Conservation (phyloP, 2,113 vertebrate species). For the Sinosuthora webbiana region DNA sequence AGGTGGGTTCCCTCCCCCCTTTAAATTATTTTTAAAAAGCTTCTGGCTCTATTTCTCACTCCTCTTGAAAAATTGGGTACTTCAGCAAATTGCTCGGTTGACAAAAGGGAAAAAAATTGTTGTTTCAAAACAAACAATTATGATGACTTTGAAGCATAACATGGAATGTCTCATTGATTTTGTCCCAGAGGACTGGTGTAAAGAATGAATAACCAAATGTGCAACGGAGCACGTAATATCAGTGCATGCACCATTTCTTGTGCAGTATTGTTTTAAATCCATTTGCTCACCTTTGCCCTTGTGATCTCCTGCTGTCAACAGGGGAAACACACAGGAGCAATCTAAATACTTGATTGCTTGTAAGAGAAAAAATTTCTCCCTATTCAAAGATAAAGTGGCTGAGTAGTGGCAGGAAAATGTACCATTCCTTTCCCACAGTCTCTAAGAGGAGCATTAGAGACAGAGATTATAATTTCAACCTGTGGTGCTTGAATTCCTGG, state of each 20-base stretch:
- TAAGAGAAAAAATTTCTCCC: neutral
- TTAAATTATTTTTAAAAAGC: constrained; percentile 24
- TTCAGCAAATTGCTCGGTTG: constrained; percentile 41
- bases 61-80: constrained; percentile 23
- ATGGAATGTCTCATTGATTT: constrained; percentile 65
- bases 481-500: neutral
- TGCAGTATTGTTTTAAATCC: constrained; percentile 46
- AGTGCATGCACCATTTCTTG: constrained; percentile 51
- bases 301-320: neutral
- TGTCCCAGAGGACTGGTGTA: constrained; percentile 52
- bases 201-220: constrained; percentile 57
- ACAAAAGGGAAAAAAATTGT: constrained; percentile 23
- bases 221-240: constrained; percentile 19
- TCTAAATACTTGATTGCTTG: neutral
- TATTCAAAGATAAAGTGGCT: neutral
- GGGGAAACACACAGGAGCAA: neutral
- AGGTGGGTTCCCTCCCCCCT: neutral
- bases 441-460: neutral
- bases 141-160: constrained; percentile 63
- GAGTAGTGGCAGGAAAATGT: neutral
- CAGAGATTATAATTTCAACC: neutral
- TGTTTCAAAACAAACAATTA: constrained; percentile 59
- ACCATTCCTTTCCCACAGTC: neutral
- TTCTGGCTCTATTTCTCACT: constrained; percentile 29
- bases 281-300: constrained; percentile 38